A percentile compares a stretch with the other conserved stretches of the same genome.
These are phyloP conservation scores for Clarias batrachus DNA, from an alignment of 2,113 vertebrate species.

Conservation along the genomic window DNA sequence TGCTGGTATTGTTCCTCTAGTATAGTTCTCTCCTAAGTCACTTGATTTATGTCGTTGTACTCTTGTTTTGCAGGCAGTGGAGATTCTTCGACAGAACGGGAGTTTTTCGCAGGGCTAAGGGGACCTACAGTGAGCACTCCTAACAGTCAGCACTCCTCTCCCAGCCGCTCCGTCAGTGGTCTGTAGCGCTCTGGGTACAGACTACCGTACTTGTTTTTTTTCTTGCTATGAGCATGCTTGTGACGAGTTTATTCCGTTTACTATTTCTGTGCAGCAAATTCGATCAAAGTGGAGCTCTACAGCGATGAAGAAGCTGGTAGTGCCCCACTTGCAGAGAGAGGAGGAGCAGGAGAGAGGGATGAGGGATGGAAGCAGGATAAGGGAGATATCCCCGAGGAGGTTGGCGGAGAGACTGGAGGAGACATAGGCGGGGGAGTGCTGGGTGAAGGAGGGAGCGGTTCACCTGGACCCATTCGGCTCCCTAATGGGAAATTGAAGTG, in stretches of 20 bases:
- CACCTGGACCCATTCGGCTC: conserved; percentile 86
- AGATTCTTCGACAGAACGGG: conserved; percentile 90
- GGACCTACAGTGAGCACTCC: conserved; percentile 84
- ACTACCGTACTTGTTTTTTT: not conserved
- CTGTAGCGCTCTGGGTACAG: conserved; percentile 58
- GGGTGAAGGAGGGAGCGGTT: conserved; percentile 75
- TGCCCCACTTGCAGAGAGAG: conserved; percentile 72
- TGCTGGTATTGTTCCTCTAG: not conserved
- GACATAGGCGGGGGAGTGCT: conserved; percentile 66
- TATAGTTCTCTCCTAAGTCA: not conserved
- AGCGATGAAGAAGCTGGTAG: conserved; percentile 86
- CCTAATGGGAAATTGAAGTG: conserved; percentile 95
- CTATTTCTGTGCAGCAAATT: conserved; percentile 75
- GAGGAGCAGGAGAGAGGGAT: conserved; percentile 72
- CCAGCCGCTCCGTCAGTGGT: conserved; percentile 88
- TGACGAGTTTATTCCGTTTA: not conserved
- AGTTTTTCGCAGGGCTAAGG: conserved; percentile 81
- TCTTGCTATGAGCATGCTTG: not conserved
- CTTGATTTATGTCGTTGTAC: conserved; percentile 39
- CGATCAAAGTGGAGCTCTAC: conserved; percentile 95
- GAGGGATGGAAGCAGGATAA: conserved; percentile 69
- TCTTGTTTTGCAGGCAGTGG: conserved; percentile 77
- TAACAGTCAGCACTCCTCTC: conserved; percentile 90
- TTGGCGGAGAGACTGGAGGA: conserved; percentile 62
- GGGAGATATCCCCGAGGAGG: conserved; percentile 76